phyloP scores from a whole-genome alignment of 2,797 vertebrate genomes.

The Podarcis siculus region DNA sequence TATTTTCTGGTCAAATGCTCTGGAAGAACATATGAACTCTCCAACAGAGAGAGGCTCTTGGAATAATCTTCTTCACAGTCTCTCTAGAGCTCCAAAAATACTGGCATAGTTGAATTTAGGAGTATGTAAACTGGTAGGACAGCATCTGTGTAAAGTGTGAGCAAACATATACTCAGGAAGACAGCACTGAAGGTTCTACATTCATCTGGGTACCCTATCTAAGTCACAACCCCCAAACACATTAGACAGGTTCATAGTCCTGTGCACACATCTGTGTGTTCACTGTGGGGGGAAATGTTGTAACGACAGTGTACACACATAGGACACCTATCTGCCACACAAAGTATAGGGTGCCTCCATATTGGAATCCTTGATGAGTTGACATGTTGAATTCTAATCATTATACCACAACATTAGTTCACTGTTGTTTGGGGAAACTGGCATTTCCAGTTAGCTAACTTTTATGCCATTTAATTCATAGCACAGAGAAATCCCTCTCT shows the following conservation, averaged over 20 bases:
- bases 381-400: not conserved
- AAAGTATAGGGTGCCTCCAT: too few relatives aligned
- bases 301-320: not conserved
- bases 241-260: not conserved
- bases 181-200: too few relatives aligned
- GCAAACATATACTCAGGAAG: too few relatives aligned
- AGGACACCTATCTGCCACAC: not conserved
- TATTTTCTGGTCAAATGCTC: too few relatives aligned
- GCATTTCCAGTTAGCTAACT: not conserved
- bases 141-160: too few relatives aligned
- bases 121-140: too few relatives aligned
- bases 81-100: too few relatives aligned
- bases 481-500: not conserved
- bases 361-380: not conserved
- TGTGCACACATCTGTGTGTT: not conserved
- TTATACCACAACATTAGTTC: not conserved
- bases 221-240: too few relatives aligned
- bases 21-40: too few relatives aligned
- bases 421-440: not conserved
- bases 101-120: too few relatives aligned
- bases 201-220: not conserved
- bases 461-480: not conserved
- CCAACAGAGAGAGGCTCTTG: too few relatives aligned
- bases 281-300: not conserved
- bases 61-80: too few relatives aligned